These are phyloP conservation scores for Acanthococcus lagerstroemiae DNA, from an alignment of 2,888 invertebrate genomes.

Conservation along the genomic window DNA sequence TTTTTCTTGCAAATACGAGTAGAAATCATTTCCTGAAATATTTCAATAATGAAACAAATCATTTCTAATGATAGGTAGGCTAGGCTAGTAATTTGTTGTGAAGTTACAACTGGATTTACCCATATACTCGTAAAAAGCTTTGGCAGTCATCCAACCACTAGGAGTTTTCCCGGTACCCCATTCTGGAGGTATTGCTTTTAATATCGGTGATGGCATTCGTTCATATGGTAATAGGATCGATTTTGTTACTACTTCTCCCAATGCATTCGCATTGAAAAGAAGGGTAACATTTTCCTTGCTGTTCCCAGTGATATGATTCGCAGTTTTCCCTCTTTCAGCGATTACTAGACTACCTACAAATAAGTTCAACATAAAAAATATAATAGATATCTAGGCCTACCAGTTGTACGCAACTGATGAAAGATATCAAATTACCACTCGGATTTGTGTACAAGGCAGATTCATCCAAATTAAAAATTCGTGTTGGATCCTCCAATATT, in stretches of 20 bases:
- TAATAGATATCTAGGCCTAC: too few relatives aligned
- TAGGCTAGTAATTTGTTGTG: neutral
- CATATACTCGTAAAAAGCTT: neutral
- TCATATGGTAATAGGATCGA: neutral
- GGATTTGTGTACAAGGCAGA: neutral
- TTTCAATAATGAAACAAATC: neutral
- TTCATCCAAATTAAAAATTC: neutral
- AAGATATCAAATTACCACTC: too few relatives aligned
- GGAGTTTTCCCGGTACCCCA: neutral
- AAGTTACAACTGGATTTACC: too few relatives aligned
- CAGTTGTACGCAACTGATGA: too few relatives aligned
- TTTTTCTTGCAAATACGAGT: neutral
- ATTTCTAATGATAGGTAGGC: neutral
- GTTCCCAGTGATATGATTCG: neutral
- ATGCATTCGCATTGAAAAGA: neutral
- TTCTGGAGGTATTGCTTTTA: neutral
- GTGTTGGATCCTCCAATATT: neutral
- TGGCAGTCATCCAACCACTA: neutral
- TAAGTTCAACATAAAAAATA: too few relatives aligned
- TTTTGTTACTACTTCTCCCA: neutral
- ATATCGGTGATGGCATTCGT: neutral
- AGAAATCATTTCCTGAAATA: neutral
- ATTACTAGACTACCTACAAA: neutral
- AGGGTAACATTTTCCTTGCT: neutral
- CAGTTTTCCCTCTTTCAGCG: neutral